Base-by-base conservation (phyloP, 2,797 vertebrate genomes). In the Thalassophryne amazonica region DNA sequence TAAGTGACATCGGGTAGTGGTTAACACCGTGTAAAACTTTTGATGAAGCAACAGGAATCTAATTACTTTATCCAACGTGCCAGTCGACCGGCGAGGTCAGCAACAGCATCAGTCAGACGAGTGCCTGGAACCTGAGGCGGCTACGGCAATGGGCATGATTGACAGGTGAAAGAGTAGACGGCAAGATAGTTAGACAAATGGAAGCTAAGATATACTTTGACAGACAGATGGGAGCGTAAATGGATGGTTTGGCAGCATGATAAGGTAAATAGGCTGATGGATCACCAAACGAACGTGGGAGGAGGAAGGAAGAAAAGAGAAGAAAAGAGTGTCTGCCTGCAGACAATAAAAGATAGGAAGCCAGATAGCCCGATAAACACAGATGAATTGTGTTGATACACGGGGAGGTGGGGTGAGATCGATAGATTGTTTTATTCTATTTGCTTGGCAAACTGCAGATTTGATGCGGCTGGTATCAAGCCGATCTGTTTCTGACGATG, bases 211-310 rank as follows among this genome's bases (percentile, higher is more conserved):
- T 91, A 87, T 85, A 89, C 85, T 87, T 81, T 91, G 91, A 91
- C 89, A 90, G 90, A 90, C 89, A 91, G 89, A 91, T 89, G 90
- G 88, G 83, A 79, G 80, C 60, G 60, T 85, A 88, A 91, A 91
- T 88, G 90, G 87, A 90, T 89, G 88, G 88, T 91, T 91, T 90
- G 91, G 87, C 89, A 88, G 85, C 78, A 83, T 88, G 89, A 92
- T 91, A 90, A 91, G 87, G 88, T 89, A 91, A 91, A 91, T 88
- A 86, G 87, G 79, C 90, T 92, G 91, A 92, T 90, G 89, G 87
- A 91, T 91, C 86, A 84, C 86, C 84, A 87, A 88, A 89, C 84
- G 89, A 88, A 91, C 79, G 83, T 72, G 81, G 77, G 76, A 83
- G 83, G 86, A 81, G 88, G 84, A 82, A 80, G 59, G 74, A 72